Base-by-base conservation (phyloP, 2,797 vertebrate species). In the Novumbra hubbsi region DNA sequence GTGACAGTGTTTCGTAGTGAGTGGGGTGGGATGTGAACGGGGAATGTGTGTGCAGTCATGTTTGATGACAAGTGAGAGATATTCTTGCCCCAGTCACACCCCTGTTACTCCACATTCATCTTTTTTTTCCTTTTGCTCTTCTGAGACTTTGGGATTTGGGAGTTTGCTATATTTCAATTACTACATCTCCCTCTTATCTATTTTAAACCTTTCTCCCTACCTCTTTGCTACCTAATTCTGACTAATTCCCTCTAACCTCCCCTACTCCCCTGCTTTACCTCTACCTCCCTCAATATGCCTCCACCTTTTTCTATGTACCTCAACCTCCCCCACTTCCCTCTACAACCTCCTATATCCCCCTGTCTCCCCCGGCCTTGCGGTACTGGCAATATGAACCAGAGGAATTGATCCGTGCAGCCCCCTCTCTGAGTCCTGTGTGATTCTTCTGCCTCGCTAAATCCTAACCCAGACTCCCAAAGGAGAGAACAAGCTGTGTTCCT, bases 31-130 rank as follows among this genome's bases (percentile, higher is more conserved):
- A 52, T 73, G 27, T 65, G 63, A 68, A 52, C 78, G 69, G 67
- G 71, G 69, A 76, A 70, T 80, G 72, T 76, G 87, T 87, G 80
- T 79, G 83, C 88, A 83, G 83, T 88, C 45, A 64, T 83, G 83
- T 83, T 87, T 88, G 82, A 87, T 78, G 81, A 82, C 81, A 87
- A 84, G 86, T 88, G 86, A 86, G 86, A 83, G 78, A 69, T 75
- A 82, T 85, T 91, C 80, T 83, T 86, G 76, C 75, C 78, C 78
- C 76, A 24, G 72, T 84, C 74, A 80, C 73, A 75, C 68, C 74
- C 88, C 76, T 89, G 80, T 83, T 85, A 76, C 82, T 84, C 73
- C 82, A 80, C 80, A 34, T 7, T 71, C 70, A 72, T 48, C 57
- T 67, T 48, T 73, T n/a, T 57, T 67, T 62, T 72, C 73, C 73